Evolutionary conservation across 2,888 invertebrate genomes (phyloP), one percentile per base, ranked within the genome.

Genomic region (Scaptomyza reducta): DNA sequence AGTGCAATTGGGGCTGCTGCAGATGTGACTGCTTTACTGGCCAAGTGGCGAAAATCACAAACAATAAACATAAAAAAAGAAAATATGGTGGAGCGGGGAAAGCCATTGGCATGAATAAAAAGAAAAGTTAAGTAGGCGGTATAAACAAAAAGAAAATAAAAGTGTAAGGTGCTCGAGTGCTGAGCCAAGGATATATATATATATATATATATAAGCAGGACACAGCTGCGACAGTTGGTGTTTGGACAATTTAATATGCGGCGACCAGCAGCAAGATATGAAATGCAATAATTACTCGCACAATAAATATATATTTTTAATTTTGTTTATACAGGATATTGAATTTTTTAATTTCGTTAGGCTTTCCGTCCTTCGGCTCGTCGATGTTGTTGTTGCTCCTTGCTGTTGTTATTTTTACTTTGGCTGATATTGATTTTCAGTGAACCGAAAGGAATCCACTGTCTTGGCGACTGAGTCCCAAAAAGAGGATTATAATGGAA

Each of bases 271-370:
- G 55, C 40, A 58, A 57, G 62, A 70, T 66, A 66, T 61, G 54
- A 77, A 86, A 74, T 74, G 71, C 78, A 77, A 87, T 81, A 81
- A 85, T 85, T 79, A 61, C 35, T 42, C 42, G 62, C 16, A 70
- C 85, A 74, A 81, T 85, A 81, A 81, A 84, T 81, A 79, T 79
- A 72, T 86, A 84, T 77, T 81, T 75, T 81, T 87, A 79, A 82
- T 77, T 73, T 77, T 81, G 79, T 79, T 84, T 87, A 75, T 68
- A 74, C 84, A 85, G 87, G 84, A 87, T 84, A 84, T 84, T 87
- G 85, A 79, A 78, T 85, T 84, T 84, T 73, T 75, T 87, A 85
- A 87, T 84, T 87, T 85, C 79, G 68, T 76, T 66, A 65, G 50
- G 49, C 51, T 40, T 33, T 60, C 47, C 58, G 58, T 25, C 33